Conservation (phyloP, 1,140 invertebrate species). For the Dendrolimus punctatus region DNA sequence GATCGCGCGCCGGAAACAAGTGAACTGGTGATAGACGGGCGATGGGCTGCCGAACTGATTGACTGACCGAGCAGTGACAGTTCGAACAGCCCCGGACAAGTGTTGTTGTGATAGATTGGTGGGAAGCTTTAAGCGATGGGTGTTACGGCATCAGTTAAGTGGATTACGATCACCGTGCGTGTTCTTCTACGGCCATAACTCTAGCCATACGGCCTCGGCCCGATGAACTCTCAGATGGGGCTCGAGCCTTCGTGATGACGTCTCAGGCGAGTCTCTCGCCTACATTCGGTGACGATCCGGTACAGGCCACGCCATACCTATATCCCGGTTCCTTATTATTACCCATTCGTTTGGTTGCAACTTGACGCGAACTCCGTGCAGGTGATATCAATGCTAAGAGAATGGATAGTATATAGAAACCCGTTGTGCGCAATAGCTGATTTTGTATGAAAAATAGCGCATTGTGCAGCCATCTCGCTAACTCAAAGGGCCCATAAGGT, state of each 20-base stretch:
- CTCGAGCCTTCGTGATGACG: constrained; percentile 43
- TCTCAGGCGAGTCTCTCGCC: constrained; percentile 26
- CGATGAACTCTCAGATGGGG: constrained; percentile 19
- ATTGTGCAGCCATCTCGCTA: no score
- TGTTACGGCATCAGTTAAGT: constrained; percentile 33
- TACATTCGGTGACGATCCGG: constrained; percentile 12
- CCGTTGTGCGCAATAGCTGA: no score
- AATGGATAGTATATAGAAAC: no score
- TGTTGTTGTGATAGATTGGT: constrained; percentile 33
- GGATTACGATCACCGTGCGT: constrained; percentile 28
- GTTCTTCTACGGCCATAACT: constrained; percentile 20
- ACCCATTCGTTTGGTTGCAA: no score
- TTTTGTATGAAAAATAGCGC: no score
- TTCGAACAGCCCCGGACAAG: constrained; percentile 11
- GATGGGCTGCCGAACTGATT: no score
- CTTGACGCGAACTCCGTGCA: no score
- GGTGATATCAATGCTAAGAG: no score
- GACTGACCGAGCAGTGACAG: no score
- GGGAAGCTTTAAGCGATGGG: constrained; percentile 13
- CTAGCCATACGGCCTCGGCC: constrained; percentile 9
- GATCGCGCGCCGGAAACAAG: constrained; percentile 1
- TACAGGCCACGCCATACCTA: background rate
- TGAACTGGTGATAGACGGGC: no score
- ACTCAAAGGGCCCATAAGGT: no score
- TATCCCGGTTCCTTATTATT: no score